phyloP scores from a whole-genome alignment of 2,888 invertebrate species.

The Dynastes hyllus region DNA sequence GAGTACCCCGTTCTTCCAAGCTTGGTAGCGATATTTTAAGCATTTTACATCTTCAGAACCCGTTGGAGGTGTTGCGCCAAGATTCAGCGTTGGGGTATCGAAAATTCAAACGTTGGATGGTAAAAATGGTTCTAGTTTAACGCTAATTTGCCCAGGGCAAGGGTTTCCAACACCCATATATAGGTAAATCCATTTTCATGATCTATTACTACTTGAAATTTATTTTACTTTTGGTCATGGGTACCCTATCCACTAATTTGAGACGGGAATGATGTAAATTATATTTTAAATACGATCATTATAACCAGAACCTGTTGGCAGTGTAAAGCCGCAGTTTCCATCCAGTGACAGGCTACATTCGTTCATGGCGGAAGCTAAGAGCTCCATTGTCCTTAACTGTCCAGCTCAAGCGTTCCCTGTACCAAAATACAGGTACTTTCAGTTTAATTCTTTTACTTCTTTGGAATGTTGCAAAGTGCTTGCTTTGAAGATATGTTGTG shows the following conservation, averaged over 20 bases:
- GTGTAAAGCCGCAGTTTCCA: conserved; percentile 77
- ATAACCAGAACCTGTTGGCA: conserved; percentile 74
- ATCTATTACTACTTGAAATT: not conserved
- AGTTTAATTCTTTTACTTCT: not conserved
- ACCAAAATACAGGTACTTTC: conserved; percentile 80
- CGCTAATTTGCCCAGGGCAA: conserved; percentile 83
- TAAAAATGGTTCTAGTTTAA: conserved; percentile 68
- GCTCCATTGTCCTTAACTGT: conserved; percentile 79
- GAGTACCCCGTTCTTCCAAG: conserved; percentile 18
- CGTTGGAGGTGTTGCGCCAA: conserved; percentile 74
- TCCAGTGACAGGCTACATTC: conserved; percentile 79
- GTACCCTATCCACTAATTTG: conserved; percentile 12
- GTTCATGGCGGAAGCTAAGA: conserved; percentile 72
- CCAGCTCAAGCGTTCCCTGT: conserved; percentile 86
- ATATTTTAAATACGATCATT: conserved; percentile 48
- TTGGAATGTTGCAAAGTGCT: too few relatives aligned
- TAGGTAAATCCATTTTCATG: conserved; percentile 74
- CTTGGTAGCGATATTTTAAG: conserved; percentile 49
- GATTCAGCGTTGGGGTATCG: conserved; percentile 65
- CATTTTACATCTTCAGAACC: conserved; percentile 69
- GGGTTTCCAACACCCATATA: conserved; percentile 83
- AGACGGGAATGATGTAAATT: not conserved
- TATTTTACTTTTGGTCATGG: not conserved
- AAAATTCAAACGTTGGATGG: conserved; percentile 62
- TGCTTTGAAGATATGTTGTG: too few relatives aligned